Conservation (phyloP, 1,140 invertebrate genomes). For the Archivesica marissinica region DNA sequence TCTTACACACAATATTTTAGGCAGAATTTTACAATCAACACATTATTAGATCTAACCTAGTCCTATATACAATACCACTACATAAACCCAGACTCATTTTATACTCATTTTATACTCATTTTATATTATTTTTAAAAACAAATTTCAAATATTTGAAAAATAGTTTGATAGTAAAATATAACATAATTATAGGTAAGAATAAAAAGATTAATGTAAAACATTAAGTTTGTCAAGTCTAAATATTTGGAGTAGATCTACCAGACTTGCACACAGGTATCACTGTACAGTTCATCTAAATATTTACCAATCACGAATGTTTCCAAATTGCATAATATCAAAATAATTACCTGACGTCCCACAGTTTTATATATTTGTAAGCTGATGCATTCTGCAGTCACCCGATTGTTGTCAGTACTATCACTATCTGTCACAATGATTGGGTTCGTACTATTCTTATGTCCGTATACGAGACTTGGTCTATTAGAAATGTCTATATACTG, state of each 20-base stretch:
- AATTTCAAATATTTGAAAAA: too few species aligned
- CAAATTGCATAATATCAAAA: background rate
- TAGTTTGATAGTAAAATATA: background rate
- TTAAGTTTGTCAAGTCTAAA: background rate
- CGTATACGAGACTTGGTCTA: background rate
- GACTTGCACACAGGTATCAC: background rate
- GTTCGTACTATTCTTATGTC: background rate
- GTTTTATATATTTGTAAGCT: background rate
- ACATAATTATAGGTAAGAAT: background rate
- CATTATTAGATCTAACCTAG: too few species aligned
- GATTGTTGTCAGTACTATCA: constrained; percentile 35
- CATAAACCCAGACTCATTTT: too few species aligned
- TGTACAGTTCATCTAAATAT: background rate
- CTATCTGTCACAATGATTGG: constrained; percentile 21
- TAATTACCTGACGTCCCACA: background rate
- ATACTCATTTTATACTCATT: too few species aligned
- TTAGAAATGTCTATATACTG: background rate
- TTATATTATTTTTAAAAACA: too few species aligned
- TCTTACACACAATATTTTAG: too few species aligned
- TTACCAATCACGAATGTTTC: background rate
- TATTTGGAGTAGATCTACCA: background rate
- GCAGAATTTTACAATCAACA: too few species aligned
- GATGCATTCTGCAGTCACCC: background rate
- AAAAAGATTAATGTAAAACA: background rate
- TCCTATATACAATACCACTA: too few species aligned